A percentile compares a stretch with the other conserved stretches of the same genome.
These are phyloP conservation scores for Pogonocichla stellata DNA, from an alignment of 2,113 vertebrate genomes.

Conservation along the genomic window DNA sequence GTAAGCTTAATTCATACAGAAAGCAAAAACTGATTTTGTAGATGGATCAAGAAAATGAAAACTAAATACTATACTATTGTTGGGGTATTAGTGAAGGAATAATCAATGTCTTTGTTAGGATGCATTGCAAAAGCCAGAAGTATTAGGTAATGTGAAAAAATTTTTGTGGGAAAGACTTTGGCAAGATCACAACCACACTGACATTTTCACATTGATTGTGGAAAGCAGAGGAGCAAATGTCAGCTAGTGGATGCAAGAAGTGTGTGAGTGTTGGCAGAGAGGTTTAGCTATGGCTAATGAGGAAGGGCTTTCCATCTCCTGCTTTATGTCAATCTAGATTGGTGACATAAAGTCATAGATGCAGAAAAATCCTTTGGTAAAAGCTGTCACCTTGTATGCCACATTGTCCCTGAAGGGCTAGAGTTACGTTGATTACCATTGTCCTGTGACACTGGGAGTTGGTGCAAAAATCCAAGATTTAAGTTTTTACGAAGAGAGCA, in stretches of 20 bases:
- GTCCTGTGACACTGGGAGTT: background rate
- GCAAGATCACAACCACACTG: background rate
- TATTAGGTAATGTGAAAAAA: background rate
- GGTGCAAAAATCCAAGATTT: background rate
- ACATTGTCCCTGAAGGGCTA: background rate
- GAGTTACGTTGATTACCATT: background rate
- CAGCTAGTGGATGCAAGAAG: background rate
- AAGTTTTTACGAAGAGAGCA: background rate
- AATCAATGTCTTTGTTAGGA: background rate
- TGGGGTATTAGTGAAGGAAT: background rate
- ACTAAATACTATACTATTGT: background rate
- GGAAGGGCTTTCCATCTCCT: background rate
- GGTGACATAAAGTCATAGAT: background rate
- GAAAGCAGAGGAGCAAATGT: background rate
- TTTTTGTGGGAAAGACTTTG: background rate
- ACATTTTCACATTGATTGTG: background rate
- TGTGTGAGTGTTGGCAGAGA: background rate
- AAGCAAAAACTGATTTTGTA: background rate
- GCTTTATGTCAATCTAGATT: background rate
- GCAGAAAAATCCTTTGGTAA: background rate
- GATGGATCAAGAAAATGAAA: background rate
- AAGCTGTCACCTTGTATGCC: background rate
- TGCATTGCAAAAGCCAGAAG: background rate
- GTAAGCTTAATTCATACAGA: background rate
- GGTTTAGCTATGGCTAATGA: background rate